Evolutionary conservation across 2,113 vertebrate genomes (phyloP).

Genomic region (Arizona elegans): DNA sequence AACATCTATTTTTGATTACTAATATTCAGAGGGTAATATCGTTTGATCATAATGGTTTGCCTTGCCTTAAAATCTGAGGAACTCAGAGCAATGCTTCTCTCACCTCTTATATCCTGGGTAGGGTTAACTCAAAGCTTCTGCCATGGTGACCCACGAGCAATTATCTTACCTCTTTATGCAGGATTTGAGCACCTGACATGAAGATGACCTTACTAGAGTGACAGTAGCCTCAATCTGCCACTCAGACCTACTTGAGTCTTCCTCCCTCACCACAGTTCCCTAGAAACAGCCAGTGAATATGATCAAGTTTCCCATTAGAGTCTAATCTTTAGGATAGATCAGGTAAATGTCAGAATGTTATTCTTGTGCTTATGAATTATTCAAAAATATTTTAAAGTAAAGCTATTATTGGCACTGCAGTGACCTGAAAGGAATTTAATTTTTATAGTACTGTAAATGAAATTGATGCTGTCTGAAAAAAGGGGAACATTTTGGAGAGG

Average conservation of each 20-base stretch:
- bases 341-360: slow-evolving; percentile 46
- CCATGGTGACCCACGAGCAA: slow-evolving; percentile 6
- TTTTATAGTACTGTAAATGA: slow-evolving; percentile 28
- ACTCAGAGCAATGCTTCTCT: not conserved
- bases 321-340: slow-evolving; percentile 39
- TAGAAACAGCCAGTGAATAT: slow-evolving; percentile 24
- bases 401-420: slow-evolving; percentile 18
- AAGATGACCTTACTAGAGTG: slow-evolving; percentile 12
- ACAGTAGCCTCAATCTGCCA: slow-evolving; percentile 15
- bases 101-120: not conserved
- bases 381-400: slow-evolving; percentile 37
- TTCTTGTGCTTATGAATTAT: slow-evolving; percentile 48
- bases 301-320: slow-evolving; percentile 35
- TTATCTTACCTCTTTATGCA: not conserved
- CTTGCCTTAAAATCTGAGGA: not conserved
- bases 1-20: not conserved
- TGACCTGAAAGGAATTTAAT: not conserved
- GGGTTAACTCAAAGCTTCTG: slow-evolving; percentile 15
- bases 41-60: not conserved
- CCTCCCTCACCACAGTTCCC: not conserved
- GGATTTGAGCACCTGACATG: slow-evolving; percentile 16
- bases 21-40: not conserved
- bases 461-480: slow-evolving; percentile 19
- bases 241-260: slow-evolving; percentile 14
- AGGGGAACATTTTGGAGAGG: not conserved